phyloP scores from a whole-genome alignment of 2,113 vertebrate species.

The Motacilla alba region DNA sequence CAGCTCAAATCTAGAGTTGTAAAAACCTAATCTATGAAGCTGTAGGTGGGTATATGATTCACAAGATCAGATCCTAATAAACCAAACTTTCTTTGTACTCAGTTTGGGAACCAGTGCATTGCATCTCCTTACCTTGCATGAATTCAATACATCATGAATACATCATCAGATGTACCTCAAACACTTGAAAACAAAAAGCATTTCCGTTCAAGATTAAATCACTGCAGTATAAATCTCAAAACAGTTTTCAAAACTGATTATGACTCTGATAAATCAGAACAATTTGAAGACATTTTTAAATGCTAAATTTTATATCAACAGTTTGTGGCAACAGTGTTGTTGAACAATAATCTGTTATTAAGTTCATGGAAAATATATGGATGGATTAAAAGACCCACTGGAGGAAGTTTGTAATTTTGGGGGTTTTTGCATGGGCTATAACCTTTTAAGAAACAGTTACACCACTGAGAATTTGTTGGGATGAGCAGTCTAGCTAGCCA shows the following conservation, averaged over 20 bases:
- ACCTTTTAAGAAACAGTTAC: neutral
- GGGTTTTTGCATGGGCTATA: neutral
- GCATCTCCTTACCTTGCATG: neutral
- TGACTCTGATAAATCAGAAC: neutral
- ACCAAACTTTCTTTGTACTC: neutral
- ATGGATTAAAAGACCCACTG: neutral
- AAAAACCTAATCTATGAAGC: neutral
- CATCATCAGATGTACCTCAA: neutral
- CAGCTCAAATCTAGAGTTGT: neutral
- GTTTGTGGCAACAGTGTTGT: neutral
- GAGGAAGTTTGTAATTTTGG: neutral
- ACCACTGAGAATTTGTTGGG: neutral
- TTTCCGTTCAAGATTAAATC: neutral
- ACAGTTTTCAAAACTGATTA: neutral
- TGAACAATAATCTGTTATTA: neutral
- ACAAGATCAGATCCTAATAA: slow-evolving; percentile 4
- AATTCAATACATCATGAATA: neutral
- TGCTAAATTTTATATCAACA: neutral
- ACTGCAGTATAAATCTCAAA: neutral
- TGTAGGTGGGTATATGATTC: slow-evolving; percentile 41
- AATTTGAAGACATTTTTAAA: neutral
- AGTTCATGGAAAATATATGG: neutral
- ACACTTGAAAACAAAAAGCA: neutral
- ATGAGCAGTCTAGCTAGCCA: neutral
- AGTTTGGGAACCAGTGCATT: neutral